These are phyloP conservation scores for Sepioteuthis lessoniana DNA, from an alignment of 2,888 invertebrate genomes.

Conservation along the genomic window DNA sequence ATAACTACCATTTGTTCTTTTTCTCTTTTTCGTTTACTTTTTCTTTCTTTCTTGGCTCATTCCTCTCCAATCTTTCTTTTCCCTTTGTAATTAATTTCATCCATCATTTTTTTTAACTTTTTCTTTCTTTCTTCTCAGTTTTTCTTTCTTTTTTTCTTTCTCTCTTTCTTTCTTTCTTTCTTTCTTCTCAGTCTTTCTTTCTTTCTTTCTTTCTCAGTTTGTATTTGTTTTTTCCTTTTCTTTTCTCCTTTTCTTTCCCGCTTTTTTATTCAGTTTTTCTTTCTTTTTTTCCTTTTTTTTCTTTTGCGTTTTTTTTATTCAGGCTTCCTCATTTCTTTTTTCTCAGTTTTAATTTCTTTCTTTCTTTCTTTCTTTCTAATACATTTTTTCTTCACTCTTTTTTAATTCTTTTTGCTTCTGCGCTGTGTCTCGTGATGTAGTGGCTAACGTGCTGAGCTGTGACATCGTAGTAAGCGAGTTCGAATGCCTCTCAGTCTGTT, in stretches of 20 bases:
- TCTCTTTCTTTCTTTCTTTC: neutral
- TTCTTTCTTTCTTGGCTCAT: neutral
- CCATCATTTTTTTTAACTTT: neutral
- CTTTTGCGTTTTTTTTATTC: no score
- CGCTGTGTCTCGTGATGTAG: no score
- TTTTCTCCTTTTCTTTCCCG: neutral
- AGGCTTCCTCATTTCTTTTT: no score
- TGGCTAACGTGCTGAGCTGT: no score
- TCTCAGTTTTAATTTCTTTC: no score
- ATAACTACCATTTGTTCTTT: no score
- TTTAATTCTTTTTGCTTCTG: neutral
- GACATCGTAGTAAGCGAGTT: no score
- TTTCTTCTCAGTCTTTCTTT: neutral
- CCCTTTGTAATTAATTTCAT: neutral
- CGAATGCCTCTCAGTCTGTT: no score
- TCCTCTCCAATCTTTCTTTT: neutral
- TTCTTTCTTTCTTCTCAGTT: neutral
- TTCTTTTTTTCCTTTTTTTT: neutral
- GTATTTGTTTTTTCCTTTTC: neutral
- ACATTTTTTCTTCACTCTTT: neutral
- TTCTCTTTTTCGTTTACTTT: neutral
- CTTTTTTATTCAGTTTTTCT: no score
- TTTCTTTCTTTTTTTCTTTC: neutral
- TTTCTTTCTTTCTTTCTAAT: neutral
- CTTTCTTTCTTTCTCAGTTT: neutral